Percentiles rank a stretch among this genome's conserved stretches.
Conservation (phyloP, 1,140 invertebrate species). For the Drosophila bipectinata region DNA sequence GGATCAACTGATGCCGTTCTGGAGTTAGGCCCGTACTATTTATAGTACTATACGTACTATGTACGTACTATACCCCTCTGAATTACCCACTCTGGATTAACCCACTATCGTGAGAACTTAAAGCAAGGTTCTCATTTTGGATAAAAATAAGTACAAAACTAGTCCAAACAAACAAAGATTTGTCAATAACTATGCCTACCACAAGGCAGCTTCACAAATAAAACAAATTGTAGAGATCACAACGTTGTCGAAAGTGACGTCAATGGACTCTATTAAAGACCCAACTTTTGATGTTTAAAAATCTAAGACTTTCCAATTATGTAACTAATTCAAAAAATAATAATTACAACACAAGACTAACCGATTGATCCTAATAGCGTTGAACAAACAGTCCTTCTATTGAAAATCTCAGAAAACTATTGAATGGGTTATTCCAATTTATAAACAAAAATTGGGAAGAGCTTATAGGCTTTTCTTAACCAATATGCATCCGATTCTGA, state of each 20-base stretch:
- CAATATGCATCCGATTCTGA: too few relatives aligned
- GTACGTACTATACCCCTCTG: background rate
- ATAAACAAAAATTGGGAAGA: too few relatives aligned
- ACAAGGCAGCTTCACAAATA: constrained; percentile 7
- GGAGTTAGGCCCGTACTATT: background rate
- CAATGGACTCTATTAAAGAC: background rate
- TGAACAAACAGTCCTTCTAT: too few relatives aligned
- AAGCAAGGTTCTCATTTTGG: background rate
- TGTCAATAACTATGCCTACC: constrained; percentile 11
- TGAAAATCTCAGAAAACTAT: too few relatives aligned
- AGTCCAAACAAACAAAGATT: constrained; percentile 6
- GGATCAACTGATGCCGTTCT: constrained; percentile 22
- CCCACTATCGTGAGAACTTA: constrained; percentile 5
- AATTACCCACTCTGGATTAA: too few relatives aligned
- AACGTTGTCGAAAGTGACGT: background rate
- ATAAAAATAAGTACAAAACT: background rate
- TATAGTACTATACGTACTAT: too few relatives aligned
- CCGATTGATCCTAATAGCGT: too few relatives aligned
- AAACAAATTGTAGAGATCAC: background rate
- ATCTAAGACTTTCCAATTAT: too few relatives aligned
- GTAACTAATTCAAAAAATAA: too few relatives aligned
- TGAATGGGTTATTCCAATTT: too few relatives aligned
- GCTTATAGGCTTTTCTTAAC: too few relatives aligned
- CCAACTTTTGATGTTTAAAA: background rate
- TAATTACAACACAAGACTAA: too few relatives aligned